Evolutionary conservation across 2,888 invertebrate genomes (phyloP), one percentile per base, ranked within the genome.

Genomic region (Apoda limacodes): DNA sequence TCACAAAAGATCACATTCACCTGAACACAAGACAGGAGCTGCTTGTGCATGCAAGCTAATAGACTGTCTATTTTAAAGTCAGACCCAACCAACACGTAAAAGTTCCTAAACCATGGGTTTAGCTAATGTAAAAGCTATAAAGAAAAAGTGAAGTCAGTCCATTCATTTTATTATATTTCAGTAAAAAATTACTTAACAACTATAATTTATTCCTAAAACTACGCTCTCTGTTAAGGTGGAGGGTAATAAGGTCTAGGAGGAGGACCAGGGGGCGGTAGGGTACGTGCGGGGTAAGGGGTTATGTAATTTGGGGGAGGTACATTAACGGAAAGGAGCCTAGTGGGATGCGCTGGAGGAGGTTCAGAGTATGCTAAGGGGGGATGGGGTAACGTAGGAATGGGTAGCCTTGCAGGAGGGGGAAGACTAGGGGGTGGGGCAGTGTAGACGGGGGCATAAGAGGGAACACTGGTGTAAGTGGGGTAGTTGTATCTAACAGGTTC

Each of bases 291-390:
- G 13, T 60, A 37, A 1, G 64, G 60, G 4, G 68, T 59, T 51
- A 61, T 72, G 54, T 70, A 74, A 41, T 64, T 56, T 5, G 72
- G 74, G 12, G 75, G 75, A 25, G 83, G 69, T 28, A 82, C 58
- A 47, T 69, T 60, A 22, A 69, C 66, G 11, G 74, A 55, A 3
- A 68, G 58, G 39, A 57, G 66, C 22, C 68, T 51, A 13, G 58
- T 22, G 42, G 65, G 48, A 50, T 63, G 54, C 36, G 66, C 52
- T 2, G 80, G 76, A 1, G 81, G 76, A 0, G 80, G 80, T 34
- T 81, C 72, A 4, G 74, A 46, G 39, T 81, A 82, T 33, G 78
- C 65, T 14, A 78, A 42, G 7, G 69, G 32, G 1, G 45, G 35
- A 1, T 42, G 42, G 4, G 39, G 39, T 0, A 38, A 50, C 38